These are phyloP conservation scores for Hanleya hanleyi DNA, from an alignment of 2,888 invertebrate species.

Conservation along the genomic window DNA sequence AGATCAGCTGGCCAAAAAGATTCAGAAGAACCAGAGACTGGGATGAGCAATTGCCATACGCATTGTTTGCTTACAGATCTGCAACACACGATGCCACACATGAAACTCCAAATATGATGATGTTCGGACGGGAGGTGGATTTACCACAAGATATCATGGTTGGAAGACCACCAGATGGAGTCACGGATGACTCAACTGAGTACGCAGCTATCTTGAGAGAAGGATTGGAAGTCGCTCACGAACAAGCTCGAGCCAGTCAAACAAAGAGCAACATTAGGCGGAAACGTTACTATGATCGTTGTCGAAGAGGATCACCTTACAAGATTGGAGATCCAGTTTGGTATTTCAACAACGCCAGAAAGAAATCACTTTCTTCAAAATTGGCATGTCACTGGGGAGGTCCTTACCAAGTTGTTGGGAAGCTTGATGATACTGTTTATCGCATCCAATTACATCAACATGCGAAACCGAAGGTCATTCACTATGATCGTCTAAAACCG, in stretches of 20 bases:
- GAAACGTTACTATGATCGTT: neutral
- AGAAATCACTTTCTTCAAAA: neutral
- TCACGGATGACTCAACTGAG: neutral
- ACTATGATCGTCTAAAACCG: neutral
- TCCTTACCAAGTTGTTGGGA: neutral
- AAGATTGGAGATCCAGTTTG: neutral
- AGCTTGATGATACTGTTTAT: neutral
- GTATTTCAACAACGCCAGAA: neutral
- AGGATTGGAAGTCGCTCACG: neutral
- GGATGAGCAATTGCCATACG: constrained; percentile 23
- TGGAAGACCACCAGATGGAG: neutral
- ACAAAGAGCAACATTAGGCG: neutral
- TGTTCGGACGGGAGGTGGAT: constrained; percentile 13
- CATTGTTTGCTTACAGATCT: constrained; percentile 25
- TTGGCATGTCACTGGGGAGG: neutral
- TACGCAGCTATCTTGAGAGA: neutral
- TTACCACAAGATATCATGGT: constrained; percentile 24
- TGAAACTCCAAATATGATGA: constrained; percentile 15
- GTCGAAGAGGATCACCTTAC: neutral
- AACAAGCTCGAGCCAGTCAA: neutral
- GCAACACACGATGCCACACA: constrained; percentile 17
- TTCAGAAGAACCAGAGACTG: constrained; percentile 29
- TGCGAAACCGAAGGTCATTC: neutral
- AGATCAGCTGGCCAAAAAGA: constrained; percentile 21
- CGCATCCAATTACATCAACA: neutral